These are phyloP conservation scores for Malurus splendens DNA, from an alignment of 2,797 vertebrate species.

Conservation along the genomic window DNA sequence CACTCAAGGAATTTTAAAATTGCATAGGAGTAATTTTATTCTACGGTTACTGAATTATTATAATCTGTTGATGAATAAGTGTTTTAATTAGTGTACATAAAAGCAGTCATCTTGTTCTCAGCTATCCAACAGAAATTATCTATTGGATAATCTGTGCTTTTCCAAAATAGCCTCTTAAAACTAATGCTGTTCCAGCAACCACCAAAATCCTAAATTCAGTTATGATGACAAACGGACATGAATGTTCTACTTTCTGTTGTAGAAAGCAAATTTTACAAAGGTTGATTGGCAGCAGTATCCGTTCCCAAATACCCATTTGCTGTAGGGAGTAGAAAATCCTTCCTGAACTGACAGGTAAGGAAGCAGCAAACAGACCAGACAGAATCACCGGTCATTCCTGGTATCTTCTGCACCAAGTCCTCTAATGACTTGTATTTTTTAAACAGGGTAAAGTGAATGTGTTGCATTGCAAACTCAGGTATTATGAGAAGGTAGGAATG, in stretches of 20 bases:
- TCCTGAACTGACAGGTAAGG: slow-evolving; percentile 43
- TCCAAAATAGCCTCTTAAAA: neutral
- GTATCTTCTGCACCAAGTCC: slow-evolving; percentile 80
- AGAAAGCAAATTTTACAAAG: slow-evolving; percentile 48
- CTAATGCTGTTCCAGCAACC: neutral
- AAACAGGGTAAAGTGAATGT: slow-evolving; percentile 98
- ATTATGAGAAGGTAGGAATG: slow-evolving; percentile 78
- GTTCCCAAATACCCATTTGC: slow-evolving; percentile 51
- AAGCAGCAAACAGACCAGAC: slow-evolving; percentile 15
- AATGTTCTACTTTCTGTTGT: slow-evolving; percentile 48
- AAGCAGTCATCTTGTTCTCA: slow-evolving; percentile 28
- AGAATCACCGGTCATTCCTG: slow-evolving; percentile 38
- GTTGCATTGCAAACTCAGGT: slow-evolving; percentile 87
- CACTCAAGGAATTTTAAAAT: slow-evolving; percentile 1
- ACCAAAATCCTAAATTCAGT: neutral
- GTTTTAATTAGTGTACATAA: slow-evolving; percentile 49
- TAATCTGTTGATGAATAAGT: slow-evolving; percentile 1
- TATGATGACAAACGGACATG: neutral
- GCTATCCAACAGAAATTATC: neutral
- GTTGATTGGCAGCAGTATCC: slow-evolving; percentile 57
- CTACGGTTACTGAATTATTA: slow-evolving; percentile 1
- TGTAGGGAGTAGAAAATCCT: slow-evolving; percentile 41
- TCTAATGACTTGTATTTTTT: slow-evolving; percentile 78
- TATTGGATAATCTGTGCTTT: neutral
- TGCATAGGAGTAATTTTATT: slow-evolving; percentile 34